These are phyloP conservation scores for Poeciliopsis retropinna DNA, from an alignment of 2,113 vertebrate species.

Conservation along the genomic window DNA sequence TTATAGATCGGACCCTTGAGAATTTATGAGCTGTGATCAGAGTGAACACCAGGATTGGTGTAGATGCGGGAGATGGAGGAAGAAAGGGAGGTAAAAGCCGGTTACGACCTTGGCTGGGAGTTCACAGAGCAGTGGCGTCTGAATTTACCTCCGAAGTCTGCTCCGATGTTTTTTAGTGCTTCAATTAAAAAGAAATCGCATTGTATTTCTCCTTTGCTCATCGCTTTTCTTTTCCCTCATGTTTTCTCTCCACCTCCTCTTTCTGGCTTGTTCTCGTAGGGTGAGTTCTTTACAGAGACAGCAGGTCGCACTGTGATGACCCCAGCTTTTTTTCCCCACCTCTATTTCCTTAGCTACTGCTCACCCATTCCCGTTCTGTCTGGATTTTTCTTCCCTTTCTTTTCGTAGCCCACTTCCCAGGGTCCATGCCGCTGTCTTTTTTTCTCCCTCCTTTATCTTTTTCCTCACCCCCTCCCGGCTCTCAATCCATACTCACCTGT, in stretches of 20 bases:
- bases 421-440: slow-evolving; percentile 36
- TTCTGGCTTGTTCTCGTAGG: slow-evolving; percentile 10
- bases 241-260: neutral
- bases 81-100: slow-evolving; percentile 25
- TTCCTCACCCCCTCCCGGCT: neutral
- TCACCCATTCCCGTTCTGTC: slow-evolving; percentile 33
- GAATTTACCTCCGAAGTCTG: neutral
- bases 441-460: slow-evolving; percentile 38
- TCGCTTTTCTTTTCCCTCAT: slow-evolving; percentile 1
- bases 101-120: slow-evolving; percentile 26
- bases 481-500: slow-evolving; percentile 51
- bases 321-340: slow-evolving; percentile 32
- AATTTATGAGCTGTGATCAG: slow-evolving; percentile 24
- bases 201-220: slow-evolving; percentile 15
- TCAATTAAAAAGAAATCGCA: slow-evolving; percentile 25
- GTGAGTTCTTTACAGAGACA: slow-evolving; percentile 49
- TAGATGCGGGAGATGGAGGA: neutral
- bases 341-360: slow-evolving; percentile 15
- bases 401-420: slow-evolving; percentile 24
- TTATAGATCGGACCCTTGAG: slow-evolving; percentile 16
- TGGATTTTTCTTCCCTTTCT: slow-evolving; percentile 15
- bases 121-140: neutral
- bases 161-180: neutral
- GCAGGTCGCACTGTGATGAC: slow-evolving; percentile 38
- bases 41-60: slow-evolving; percentile 28